Percentiles rank a stretch among this genome's conserved stretches.
Conservation (phyloP, 1,140 invertebrate genomes). For the Lordiphosa stackelbergi region DNA sequence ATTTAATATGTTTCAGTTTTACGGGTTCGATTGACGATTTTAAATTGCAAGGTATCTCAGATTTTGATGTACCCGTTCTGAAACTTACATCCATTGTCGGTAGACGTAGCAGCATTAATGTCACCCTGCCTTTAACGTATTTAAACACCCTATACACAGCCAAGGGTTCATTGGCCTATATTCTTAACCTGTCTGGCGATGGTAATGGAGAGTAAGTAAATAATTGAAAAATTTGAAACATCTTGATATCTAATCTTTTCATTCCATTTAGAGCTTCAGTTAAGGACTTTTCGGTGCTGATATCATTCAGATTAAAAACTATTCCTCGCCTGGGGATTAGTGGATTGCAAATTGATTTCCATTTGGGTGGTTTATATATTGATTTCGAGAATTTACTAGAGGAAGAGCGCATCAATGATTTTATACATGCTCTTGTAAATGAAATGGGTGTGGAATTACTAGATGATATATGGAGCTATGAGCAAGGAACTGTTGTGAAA, state of each 20-base stretch:
- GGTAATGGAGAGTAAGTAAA: constrained; percentile 61
- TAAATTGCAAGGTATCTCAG: constrained; percentile 52
- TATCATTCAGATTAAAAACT: constrained; percentile 45
- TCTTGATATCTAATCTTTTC: constrained; percentile 1
- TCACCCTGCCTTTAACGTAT: constrained; percentile 51
- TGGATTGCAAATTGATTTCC: constrained; percentile 41
- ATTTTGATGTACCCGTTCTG: constrained; percentile 46
- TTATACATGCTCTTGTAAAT: constrained; percentile 60
- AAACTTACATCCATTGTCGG: constrained; percentile 23
- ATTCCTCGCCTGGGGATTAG: constrained; percentile 33
- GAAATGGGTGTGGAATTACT: constrained; percentile 64
- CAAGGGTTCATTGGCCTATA: constrained; percentile 63
- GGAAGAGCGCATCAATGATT: constrained; percentile 54
- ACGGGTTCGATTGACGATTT: constrained; percentile 60
- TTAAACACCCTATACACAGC: constrained; percentile 65
- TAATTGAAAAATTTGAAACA: neutral
- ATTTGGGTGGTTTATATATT: constrained; percentile 49
- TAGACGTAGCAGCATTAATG: constrained; percentile 37
- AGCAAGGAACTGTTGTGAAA: constrained; percentile 29
- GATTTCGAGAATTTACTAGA: constrained; percentile 62
- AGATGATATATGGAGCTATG: constrained; percentile 56
- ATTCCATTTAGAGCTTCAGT: constrained; percentile 27
- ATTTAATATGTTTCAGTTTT: constrained; percentile 31
- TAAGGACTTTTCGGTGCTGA: constrained; percentile 31
- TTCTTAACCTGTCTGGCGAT: constrained; percentile 61